These are phyloP conservation scores for Zoroaster sp. DNA, from an alignment of 53 echinoderm and acorn worm species.

Conservation along the genomic window DNA sequence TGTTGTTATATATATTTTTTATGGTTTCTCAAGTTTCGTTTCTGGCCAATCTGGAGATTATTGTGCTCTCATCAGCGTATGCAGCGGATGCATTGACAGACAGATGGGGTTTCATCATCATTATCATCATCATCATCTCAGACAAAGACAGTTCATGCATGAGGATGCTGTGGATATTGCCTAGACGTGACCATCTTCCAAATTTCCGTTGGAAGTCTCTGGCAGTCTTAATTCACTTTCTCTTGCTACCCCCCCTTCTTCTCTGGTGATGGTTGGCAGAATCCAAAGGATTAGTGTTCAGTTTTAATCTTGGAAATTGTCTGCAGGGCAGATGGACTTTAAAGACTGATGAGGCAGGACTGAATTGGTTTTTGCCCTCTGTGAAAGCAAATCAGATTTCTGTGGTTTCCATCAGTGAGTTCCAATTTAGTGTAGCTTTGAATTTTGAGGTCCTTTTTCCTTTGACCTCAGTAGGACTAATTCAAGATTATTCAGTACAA, in stretches of 20 bases:
- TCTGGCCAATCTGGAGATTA: neutral
- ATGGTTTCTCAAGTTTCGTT: neutral
- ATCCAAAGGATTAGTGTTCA: neutral
- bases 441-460: neutral
- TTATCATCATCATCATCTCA: neutral
- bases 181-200: constrained; percentile 1
- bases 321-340: constrained; percentile 4
- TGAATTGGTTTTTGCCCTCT: constrained; percentile 30
- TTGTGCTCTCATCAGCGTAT: neutral
- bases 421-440: neutral
- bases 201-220: neutral
- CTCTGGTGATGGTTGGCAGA: neutral
- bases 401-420: constrained; percentile 1
- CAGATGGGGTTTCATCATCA: constrained; percentile 4
- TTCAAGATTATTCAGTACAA: neutral
- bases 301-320: constrained; percentile 50
- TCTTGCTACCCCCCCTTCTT: neutral
- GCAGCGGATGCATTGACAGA: neutral
- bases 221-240: neutral
- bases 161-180: neutral
- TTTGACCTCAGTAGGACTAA: neutral
- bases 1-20: neutral
- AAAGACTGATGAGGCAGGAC: constrained; percentile 14
- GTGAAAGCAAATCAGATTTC: constrained; percentile 21
- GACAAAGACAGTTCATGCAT: neutral